These are phyloP conservation scores for Morone chrysops DNA, from an alignment of 2,113 vertebrate species.

Conservation along the genomic window DNA sequence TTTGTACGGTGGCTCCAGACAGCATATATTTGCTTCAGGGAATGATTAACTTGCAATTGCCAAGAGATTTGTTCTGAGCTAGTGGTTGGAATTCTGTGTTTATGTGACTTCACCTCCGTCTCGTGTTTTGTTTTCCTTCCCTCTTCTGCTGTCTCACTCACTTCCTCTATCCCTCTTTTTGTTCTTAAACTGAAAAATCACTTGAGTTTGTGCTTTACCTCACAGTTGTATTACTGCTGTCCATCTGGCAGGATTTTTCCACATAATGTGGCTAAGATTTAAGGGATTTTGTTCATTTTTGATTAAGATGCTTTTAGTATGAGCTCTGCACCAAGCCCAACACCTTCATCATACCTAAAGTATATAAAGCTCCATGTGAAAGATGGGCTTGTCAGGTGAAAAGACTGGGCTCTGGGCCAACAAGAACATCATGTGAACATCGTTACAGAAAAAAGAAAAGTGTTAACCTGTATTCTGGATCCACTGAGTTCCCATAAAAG, in stretches of 20 bases:
- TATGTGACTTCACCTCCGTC: conserved; percentile 28
- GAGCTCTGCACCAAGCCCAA: background rate
- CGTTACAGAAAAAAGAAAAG: conserved; percentile 16
- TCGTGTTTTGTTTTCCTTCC: conserved; percentile 32
- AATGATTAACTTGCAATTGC: conserved; percentile 52
- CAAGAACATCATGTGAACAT: conserved; percentile 32
- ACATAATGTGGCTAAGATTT: background rate
- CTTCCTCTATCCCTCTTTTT: background rate
- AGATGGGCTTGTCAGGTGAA: conserved; percentile 7
- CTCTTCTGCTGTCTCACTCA: background rate
- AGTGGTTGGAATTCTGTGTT: conserved; percentile 41
- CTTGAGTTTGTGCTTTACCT: conserved; percentile 18
- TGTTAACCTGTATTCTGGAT: conserved; percentile 7
- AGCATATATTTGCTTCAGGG: conserved; percentile 18
- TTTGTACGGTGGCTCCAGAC: conserved; percentile 27
- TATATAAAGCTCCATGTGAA: conserved; percentile 23
- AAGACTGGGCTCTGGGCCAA: conserved; percentile 33
- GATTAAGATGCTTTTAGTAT: conserved; percentile 1
- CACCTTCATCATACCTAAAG: conserved; percentile 4
- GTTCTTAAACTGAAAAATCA: conserved; percentile 5
- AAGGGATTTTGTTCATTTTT: conserved; percentile 31
- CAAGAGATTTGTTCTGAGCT: conserved; percentile 25
- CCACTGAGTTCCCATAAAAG: conserved; percentile 9
- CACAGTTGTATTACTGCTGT: conserved; percentile 8
- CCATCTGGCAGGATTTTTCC: conserved; percentile 22